A percentile compares a stretch with the other conserved stretches of the same genome.
Conservation (phyloP, 2,888 invertebrate species). For the Sphinx pinastri region DNA sequence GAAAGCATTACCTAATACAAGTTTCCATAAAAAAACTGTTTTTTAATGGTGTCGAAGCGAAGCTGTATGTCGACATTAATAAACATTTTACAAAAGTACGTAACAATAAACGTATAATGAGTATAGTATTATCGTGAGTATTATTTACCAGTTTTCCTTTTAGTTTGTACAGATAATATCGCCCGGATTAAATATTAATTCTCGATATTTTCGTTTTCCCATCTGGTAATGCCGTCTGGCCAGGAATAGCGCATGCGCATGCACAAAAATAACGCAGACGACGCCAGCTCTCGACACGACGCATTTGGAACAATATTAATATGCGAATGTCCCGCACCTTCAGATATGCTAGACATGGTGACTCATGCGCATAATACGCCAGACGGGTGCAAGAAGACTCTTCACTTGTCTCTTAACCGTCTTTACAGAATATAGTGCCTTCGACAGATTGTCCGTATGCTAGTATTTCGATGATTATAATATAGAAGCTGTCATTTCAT, state of each 20-base stretch:
- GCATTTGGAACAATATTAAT: slow-evolving; percentile 65
- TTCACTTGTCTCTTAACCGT: background rate
- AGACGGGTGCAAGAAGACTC: background rate
- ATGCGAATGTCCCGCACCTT: slow-evolving; percentile 56
- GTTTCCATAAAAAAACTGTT: no score
- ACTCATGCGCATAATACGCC: slow-evolving; percentile 42
- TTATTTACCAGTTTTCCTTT: background rate
- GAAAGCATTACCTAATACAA: no score
- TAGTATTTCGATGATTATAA: background rate
- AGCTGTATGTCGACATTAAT: no score
- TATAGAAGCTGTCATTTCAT: no score
- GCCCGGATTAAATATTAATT: background rate
- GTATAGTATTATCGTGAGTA: no score
- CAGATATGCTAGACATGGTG: slow-evolving; percentile 46
- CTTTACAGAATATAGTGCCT: background rate
- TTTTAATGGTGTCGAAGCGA: no score
- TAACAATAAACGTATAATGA: slow-evolving; percentile 59
- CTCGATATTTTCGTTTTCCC: slow-evolving; percentile 6
- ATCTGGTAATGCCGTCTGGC: slow-evolving; percentile 51
- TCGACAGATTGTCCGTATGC: background rate
- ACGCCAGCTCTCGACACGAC: slow-evolving; percentile 52
- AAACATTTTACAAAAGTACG: no score
- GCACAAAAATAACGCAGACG: slow-evolving; percentile 68
- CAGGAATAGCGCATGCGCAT: slow-evolving; percentile 55
- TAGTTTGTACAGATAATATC: background rate